Evolutionary conservation across 2,113 vertebrate species (phyloP), one percentile per base, ranked within the genome.

Genomic region (Burhinus oedicnemus): DNA sequence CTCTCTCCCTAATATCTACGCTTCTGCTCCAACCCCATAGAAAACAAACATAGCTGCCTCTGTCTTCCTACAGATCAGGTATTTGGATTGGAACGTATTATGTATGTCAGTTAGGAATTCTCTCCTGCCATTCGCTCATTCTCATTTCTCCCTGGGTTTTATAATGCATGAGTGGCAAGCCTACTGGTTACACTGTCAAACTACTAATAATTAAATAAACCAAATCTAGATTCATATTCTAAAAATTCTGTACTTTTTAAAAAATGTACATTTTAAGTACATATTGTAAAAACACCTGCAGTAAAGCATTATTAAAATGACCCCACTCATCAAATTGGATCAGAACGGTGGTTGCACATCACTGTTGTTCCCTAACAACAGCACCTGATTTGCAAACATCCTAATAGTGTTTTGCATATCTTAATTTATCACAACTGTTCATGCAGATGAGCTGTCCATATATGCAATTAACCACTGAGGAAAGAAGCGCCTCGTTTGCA

Each of bases 401-500:
- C 54, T 84, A 89, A 69, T 60, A 84, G 27, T 34, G 6, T 84
- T 83, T 93, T 93, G 64, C 85, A 62, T 84, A 47, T 47, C 83
- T 79, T 85, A 90, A 94, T 96, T 89, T 93, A 49, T 92, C 80
- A 65, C 83, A 92, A 54, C 22, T 75, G 64, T 68, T 85, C 72
- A 27, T 78, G 71, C 57, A 95, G 62, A 79, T 95, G 68, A 91
- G 65, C 11, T 95, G 69, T 84, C 95, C 89, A n/a, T 81, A 38
- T 34, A 79, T 72, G 65, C 69, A 95, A 36, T 95, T 94, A 93
- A 72, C 57, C 22, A 69, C 40, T 21, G 52, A 78, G 26, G 61
- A 89, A 97, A 85, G 34, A 75, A 95, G 69, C 84, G 69, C 69
- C 57, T 94, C 40, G 49, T 95, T 78, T 96, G 88, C 78, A 87